These are phyloP conservation scores for Elegia similella DNA, from an alignment of 2,888 invertebrate genomes.

Conservation along the genomic window DNA sequence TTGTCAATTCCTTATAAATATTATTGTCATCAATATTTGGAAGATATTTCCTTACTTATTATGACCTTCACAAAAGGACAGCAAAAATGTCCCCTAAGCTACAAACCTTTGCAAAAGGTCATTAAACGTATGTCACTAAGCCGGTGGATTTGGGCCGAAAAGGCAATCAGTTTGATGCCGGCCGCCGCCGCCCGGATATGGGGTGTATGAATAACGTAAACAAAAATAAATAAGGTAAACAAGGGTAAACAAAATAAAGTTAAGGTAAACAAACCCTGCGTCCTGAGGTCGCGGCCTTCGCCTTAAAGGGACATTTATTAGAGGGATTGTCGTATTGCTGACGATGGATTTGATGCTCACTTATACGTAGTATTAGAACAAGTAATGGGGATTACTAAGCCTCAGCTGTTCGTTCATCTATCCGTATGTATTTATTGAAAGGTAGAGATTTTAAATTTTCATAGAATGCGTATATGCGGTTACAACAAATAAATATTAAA, in stretches of 20 bases:
- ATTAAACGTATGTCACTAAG: background rate
- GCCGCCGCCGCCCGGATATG: background rate
- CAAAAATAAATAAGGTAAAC: conserved; percentile 6
- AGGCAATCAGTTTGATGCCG: conserved; percentile 7
- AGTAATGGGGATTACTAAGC: too few relatives aligned
- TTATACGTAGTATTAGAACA: too few relatives aligned
- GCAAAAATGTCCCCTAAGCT: background rate
- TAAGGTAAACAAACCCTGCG: background rate
- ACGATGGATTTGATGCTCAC: background rate
- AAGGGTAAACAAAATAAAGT: conserved; percentile 7
- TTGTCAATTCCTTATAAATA: too few relatives aligned
- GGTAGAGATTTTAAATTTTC: too few relatives aligned
- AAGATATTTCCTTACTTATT: too few relatives aligned
- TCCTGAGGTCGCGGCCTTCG: background rate
- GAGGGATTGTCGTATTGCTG: background rate
- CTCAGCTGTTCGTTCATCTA: too few relatives aligned
- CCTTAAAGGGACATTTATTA: conserved; percentile 5
- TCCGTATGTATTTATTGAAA: too few relatives aligned
- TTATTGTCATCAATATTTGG: too few relatives aligned
- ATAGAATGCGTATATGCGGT: too few relatives aligned
- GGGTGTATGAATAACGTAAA: conserved; percentile 2
- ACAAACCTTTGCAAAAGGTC: conserved; percentile 1
- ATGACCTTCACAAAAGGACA: too few relatives aligned
- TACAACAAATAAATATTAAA: too few relatives aligned
- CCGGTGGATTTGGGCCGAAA: background rate